Evolutionary conservation across 2,113 vertebrate genomes (phyloP), one percentile per base, ranked within the genome.

Genomic region (Phoenicopterus ruber): DNA sequence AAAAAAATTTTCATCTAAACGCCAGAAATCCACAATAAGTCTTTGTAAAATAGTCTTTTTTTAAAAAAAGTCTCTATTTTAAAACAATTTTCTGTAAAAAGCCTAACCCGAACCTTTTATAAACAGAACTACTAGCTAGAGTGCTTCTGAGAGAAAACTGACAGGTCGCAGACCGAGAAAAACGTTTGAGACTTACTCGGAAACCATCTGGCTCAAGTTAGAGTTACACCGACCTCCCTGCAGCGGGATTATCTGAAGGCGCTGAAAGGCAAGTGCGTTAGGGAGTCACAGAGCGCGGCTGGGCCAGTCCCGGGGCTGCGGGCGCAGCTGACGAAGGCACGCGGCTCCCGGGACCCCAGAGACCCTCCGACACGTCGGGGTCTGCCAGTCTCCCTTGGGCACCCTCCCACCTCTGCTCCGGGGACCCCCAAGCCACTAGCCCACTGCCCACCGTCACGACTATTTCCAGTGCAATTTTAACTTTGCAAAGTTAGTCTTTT

Each of bases 381-480:
- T 25, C 61, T 47, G 54, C 38, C 17, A 63, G 92, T 25, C 47
- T 57, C 32, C 79, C 66, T 32, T 36, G 6, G 29, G 15, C 65
- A 5, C 34, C 42, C 61, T 26, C 36, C 38, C 38, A 13, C 14
- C 73, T 20, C 42, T 40, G 49, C 70, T 24, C 49, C 0, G 1
- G 50, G n/a, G 55, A 7, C 55, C 36, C 50, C 38, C 21, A 7
- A 47, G 52, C 38, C 79, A 13, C 36, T 10, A 34, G 71, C 42
- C 63, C 29, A 40, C 59, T 34, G 44, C 73, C 69, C 52, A 58
- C 58, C 12, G 10, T 65, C 72, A 59, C 6, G 26, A 73, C 76
- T 44, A 49, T 26, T 92, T 87, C 91, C 91, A 97, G 95, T 93
- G 87, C 96, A 93, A 76, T 67, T 86, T 79, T 14, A 61, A 72